These are phyloP conservation scores for Macaria liturata DNA, from an alignment of 2,888 invertebrate genomes.

Conservation along the genomic window DNA sequence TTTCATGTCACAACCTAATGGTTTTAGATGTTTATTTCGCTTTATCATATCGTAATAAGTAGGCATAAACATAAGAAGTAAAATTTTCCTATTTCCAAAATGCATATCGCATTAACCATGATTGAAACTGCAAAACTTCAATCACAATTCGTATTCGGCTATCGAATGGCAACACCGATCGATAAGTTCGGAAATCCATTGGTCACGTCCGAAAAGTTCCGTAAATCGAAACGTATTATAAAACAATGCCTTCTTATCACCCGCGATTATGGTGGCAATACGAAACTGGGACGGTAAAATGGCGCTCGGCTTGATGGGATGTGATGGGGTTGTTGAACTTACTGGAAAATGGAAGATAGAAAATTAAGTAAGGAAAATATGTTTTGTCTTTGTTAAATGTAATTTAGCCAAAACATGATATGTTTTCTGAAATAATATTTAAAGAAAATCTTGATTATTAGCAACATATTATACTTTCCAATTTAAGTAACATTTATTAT, in stretches of 20 bases:
- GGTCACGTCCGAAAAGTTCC: conserved; percentile 53
- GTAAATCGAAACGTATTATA: conserved; percentile 70
- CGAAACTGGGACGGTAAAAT: conserved; percentile 63
- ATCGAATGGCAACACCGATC: conserved; percentile 39
- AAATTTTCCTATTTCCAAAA: too few relatives aligned
- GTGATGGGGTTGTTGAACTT: conserved; percentile 6
- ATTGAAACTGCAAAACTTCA: neutral
- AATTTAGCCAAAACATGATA: too few relatives aligned
- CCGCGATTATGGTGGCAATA: conserved; percentile 67
- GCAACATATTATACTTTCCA: too few relatives aligned
- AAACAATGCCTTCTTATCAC: conserved; percentile 78
- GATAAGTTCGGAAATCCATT: conserved; percentile 56
- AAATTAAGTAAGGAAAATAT: too few relatives aligned
- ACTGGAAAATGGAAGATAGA: conserved; percentile 17
- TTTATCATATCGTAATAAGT: too few relatives aligned
- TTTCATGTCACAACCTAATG: too few relatives aligned
- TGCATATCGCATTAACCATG: neutral
- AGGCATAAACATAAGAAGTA: too few relatives aligned
- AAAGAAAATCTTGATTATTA: too few relatives aligned
- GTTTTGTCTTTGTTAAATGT: too few relatives aligned
- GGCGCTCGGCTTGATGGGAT: conserved; percentile 34
- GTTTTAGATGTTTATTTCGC: too few relatives aligned
- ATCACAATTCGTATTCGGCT: conserved; percentile 13
- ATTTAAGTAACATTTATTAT: too few relatives aligned
- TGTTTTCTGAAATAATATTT: too few relatives aligned